Evolutionary conservation across 1,140 invertebrate species (phyloP), one percentile per base, ranked within the genome.

Genomic region (Lepidurus arcticus): DNA sequence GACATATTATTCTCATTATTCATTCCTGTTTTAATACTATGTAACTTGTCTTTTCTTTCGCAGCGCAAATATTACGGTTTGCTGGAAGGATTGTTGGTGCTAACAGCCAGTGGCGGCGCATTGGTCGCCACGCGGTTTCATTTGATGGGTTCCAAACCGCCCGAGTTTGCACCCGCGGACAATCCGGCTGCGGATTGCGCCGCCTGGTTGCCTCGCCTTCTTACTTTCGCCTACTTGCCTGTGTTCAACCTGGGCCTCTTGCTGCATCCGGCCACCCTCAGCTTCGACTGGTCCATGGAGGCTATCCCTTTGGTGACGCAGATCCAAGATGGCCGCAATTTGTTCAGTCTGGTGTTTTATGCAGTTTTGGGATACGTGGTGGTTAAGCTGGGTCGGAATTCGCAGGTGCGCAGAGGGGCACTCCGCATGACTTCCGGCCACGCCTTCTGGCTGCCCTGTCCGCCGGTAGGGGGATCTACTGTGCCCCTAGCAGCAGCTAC

Each of bases 201-300:
- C 5, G 91, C 90, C 1, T 84, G 89, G 21, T 47, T 82, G 44
- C 91, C 92, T 21, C 87, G 93, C 73, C 86, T 91, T 26, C 88
- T 95, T 76, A 98, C 95, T 9, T 97, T 97, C 85, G 86, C 90
- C 78, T 96, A 95, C 83, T 88, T 98, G 74, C 95, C 95, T 1
- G 90, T 92, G 7, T 92, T 95, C 81, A 97, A 96, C 85, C 90
- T 94, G 79, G 88, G 89, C 82, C 89, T 98, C 81, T 85, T 98
- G 42, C 83, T 96, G 1, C 94, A 90, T 82, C 95, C 95, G 9
- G 89, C 89, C 80, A 90, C 90, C 74, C 86, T 98, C 43, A 95
- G 94, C 84, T 97, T 96, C 84, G 95, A 98, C 84, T 98, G 95
- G 95, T 95, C 94, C 5, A 97, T 97, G 95, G 94, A 95, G 81